These are phyloP conservation scores for Pteropus rufus DNA, from an alignment of 2,797 vertebrate species.

Conservation along the genomic window DNA sequence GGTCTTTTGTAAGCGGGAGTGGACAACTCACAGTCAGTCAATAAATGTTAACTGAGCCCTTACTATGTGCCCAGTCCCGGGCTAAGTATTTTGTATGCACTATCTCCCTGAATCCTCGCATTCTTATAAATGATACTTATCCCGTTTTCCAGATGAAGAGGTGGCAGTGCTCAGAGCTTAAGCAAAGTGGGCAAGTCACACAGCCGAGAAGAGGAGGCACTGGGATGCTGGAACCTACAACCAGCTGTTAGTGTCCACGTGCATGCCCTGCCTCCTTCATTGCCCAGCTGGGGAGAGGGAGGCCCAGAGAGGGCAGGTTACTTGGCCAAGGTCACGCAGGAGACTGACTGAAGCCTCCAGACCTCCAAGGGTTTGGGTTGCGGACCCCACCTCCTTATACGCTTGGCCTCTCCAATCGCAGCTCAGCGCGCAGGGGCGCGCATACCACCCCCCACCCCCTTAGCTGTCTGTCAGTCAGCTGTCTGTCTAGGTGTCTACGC, in stretches of 20 bases:
- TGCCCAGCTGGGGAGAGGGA: background rate
- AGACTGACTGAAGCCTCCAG: background rate
- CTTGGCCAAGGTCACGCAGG: constrained; percentile 68
- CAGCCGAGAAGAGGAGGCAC: background rate
- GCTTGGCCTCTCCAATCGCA: constrained; percentile 49
- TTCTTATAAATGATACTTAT: background rate
- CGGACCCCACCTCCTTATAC: background rate
- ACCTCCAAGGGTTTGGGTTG: background rate
- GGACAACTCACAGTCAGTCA: background rate
- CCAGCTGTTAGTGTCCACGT: background rate
- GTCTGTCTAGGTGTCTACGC: constrained; percentile 35
- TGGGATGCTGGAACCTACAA: background rate
- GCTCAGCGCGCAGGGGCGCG: constrained; percentile 61
- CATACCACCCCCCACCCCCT: background rate
- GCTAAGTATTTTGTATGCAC: background rate
- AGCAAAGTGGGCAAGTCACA: background rate
- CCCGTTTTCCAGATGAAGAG: background rate
- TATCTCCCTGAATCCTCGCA: background rate
- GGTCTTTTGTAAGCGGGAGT: background rate
- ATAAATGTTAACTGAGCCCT: background rate
- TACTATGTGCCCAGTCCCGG: background rate
- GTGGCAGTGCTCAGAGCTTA: background rate
- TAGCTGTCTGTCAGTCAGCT: background rate
- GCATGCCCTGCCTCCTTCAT: background rate
- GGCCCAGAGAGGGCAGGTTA: constrained; percentile 12